Base-by-base conservation (phyloP, 1,140 invertebrate genomes). In the Drosophila pallidifrons region DNA sequence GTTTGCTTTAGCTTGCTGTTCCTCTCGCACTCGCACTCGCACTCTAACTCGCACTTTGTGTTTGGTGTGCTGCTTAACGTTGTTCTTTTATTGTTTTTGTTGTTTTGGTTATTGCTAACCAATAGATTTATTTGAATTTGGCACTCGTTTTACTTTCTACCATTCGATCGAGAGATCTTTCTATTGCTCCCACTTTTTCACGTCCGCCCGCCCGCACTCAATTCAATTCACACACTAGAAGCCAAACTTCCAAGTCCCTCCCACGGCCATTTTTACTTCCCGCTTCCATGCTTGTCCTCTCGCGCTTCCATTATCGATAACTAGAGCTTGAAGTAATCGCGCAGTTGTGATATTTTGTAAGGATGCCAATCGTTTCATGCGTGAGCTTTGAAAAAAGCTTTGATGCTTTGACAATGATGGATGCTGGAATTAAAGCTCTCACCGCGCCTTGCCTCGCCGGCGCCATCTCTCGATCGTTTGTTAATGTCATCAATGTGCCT, bases 81-180 rank as follows among this genome's bases (percentile, higher is more conserved):
- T 45, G 25, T 38, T 38, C 7, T 70, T 25, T n/a, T 45, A 15
- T 38, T 38, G 7, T 70, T 25, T 8, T 54, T 70, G 28, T 70
- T 55, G n/a, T 35, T 45, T 16, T 5, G 32, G 13, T n/a, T 63
- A 20, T 72, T 65, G 32, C 10, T 64, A n/a, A 43, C 20, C 45
- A 73, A 88, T 61, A 77, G 68, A 67, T 61, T 82, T 71, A 67
- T 82, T 82, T 82, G 58, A 83, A 83, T 88, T 87, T 88, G 70
- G 80, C 80, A 82, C 71, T 52, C 30, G 60, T 60, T 87, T 88
- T 83, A 89, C 83, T 87, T 87, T 87, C 83, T 82, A 80, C 61
- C 59, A 76, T 25, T 43, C 20, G 10, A 38, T 10, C 35, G 2
- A 25, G 0, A 38, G 15, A 63, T 63, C 32, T 63, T 30, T 52